Percentiles rank a stretch among this genome's conserved stretches.
phyloP scores from a whole-genome alignment of 2,113 vertebrate species.

The Notothenia coriiceps region DNA sequence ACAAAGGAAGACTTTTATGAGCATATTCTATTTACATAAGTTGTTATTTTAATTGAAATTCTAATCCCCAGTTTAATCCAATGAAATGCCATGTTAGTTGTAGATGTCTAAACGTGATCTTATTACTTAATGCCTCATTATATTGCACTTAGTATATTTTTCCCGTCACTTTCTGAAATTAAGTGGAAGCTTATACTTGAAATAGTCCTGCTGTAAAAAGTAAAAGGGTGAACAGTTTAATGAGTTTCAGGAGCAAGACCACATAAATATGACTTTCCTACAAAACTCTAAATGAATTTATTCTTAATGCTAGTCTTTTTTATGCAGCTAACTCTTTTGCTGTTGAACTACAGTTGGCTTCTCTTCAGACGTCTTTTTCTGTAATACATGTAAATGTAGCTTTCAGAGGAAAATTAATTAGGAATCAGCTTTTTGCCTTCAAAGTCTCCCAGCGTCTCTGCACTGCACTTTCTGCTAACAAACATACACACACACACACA shows the following conservation, averaged over 20 bases:
- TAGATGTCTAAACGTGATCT: slow-evolving; percentile 9
- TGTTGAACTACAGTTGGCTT: slow-evolving; percentile 44
- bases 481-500: slow-evolving; percentile 42
- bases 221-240: slow-evolving; percentile 21
- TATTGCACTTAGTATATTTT: neutral
- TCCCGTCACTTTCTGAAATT: neutral
- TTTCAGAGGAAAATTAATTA: slow-evolving; percentile 76
- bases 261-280: slow-evolving; percentile 17
- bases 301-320: slow-evolving; percentile 23
- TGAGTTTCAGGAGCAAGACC: slow-evolving; percentile 15
- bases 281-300: neutral
- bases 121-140: neutral
- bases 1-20: neutral
- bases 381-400: slow-evolving; percentile 61
- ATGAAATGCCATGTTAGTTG: slow-evolving; percentile 18
- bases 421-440: slow-evolving; percentile 71
- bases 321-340: slow-evolving; percentile 37
- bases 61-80: neutral
- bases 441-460: slow-evolving; percentile 60
- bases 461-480: slow-evolving; percentile 52
- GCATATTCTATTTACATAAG: neutral
- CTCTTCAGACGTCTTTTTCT: slow-evolving; percentile 37
- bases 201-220: neutral
- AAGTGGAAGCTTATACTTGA: slow-evolving; percentile 6
- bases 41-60: neutral